These are phyloP conservation scores for Anarsia innoxiella DNA, from an alignment of 2,888 invertebrate species.

Conservation along the genomic window DNA sequence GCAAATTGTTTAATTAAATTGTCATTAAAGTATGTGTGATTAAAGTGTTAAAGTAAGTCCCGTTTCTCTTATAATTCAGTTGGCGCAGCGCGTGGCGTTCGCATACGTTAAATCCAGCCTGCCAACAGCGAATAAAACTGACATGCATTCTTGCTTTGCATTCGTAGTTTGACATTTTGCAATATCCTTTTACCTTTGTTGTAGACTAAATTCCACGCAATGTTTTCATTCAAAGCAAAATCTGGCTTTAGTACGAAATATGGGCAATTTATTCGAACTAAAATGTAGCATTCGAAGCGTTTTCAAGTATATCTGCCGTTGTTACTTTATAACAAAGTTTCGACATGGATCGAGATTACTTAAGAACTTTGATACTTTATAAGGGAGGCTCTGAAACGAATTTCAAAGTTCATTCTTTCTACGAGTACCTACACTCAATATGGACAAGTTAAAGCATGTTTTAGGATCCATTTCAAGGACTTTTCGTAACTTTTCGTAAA, in stretches of 20 bases:
- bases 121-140: too few species aligned
- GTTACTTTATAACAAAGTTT: slow-evolving; percentile 52
- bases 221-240: not conserved
- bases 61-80: too few species aligned
- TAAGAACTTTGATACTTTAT: slow-evolving; percentile 29
- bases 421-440: slow-evolving; percentile 9
- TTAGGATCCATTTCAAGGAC: too few species aligned
- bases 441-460: slow-evolving; percentile 4
- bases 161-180: slow-evolving; percentile 5
- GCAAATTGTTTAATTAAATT: too few species aligned
- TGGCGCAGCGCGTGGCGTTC: too few species aligned
- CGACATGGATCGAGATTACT: slow-evolving; percentile 47
- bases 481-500: too few species aligned
- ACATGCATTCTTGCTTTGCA: slow-evolving; percentile 15
- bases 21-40: too few species aligned
- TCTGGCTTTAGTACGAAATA: too few species aligned
- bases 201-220: slow-evolving; percentile 4
- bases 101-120: too few species aligned
- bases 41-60: too few species aligned
- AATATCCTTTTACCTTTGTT: slow-evolving; percentile 5
- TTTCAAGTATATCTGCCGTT: slow-evolving; percentile 26
- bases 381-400: slow-evolving; percentile 7
- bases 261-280: too few species aligned
- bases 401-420: slow-evolving; percentile 15
- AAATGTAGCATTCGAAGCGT: not conserved